Evolutionary conservation across 2,797 vertebrate genomes (phyloP), one percentile per base, ranked within the genome.

Genomic region (Momotus momota): DNA sequence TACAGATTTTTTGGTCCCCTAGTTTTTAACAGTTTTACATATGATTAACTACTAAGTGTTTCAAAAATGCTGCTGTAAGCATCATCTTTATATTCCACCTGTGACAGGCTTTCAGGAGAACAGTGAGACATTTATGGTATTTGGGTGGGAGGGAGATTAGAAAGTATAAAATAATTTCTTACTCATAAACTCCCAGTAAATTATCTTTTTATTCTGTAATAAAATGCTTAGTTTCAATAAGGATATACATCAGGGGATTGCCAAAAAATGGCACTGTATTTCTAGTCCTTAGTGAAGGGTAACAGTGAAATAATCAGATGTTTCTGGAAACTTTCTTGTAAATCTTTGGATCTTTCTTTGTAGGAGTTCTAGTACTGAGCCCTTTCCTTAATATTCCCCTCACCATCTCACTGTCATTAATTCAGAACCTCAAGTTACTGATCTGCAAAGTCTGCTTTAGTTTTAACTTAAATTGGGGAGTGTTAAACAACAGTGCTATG

Each of bases 11-110:
- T 96, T 96, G 83, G 65, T 95, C 65, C 52, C 81, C 71, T 94
- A 80, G 93, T 93, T 97, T 97, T 97, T 91, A 97, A 94, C 74
- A 82, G 51, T 91, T 97, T 95, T 93, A 88, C 71, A 12, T 91
- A 61, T 95, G 94, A 96, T 94, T 96, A 97, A 81, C 84, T 94
- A 41, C 78, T 85, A 84, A 92, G 81, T 82, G 82, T 89, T 94
- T 96, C 57, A 72, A 96, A 97, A 80, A 35, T 87, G 88, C 94
- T 94, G 66, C 94, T 86, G 62, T 46, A 94, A 97, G 93, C 93
- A 95, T 83, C 43, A 70, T 93, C 77, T 97, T 94, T 96, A 94
- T 96, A 71, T 92, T 95, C 45, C 66, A 83, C 67, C 45, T 88
- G 81, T 62, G 66, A 29, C 26, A 26, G 41, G 26, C 52, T 90